Evolutionary conservation across 2,888 invertebrate species (phyloP).

Genomic region (Encarsia formosa): DNA sequence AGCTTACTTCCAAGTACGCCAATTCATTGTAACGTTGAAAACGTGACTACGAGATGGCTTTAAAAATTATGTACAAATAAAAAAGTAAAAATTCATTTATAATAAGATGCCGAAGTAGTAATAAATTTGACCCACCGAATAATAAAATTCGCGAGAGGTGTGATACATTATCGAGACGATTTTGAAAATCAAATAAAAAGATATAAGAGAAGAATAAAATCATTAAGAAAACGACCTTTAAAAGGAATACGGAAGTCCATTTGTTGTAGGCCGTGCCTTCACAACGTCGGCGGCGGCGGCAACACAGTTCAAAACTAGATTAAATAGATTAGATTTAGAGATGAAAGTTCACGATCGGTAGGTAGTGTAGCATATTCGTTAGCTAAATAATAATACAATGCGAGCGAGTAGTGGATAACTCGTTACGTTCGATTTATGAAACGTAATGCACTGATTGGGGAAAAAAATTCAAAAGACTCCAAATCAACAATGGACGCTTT

Average conservation of each 20-base stretch:
- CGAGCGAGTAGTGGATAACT: too few species aligned
- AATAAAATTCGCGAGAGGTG: too few species aligned
- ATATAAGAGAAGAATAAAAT: too few species aligned
- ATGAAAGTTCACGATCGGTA: constrained; percentile 24
- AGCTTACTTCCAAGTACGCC: too few species aligned
- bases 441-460: constrained; percentile 1
- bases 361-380: constrained; percentile 6
- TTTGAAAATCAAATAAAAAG: too few species aligned
- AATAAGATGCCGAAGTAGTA: too few species aligned
- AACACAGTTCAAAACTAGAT: constrained; percentile 22
- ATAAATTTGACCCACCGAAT: too few species aligned
- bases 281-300: neutral
- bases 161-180: too few species aligned
- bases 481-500: constrained; percentile 11
- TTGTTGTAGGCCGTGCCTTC: constrained; percentile 5
- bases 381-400: constrained; percentile 19
- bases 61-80: too few species aligned
- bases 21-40: too few species aligned
- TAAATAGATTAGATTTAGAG: constrained; percentile 20
- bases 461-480: neutral
- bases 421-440: constrained; percentile 23
- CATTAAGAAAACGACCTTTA: constrained; percentile 21
- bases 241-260: constrained; percentile 20
- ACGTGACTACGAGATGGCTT: too few species aligned
- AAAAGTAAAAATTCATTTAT: too few species aligned